Conservation (phyloP, 2,797 vertebrate genomes). For the Pelobates cultripes region DNA sequence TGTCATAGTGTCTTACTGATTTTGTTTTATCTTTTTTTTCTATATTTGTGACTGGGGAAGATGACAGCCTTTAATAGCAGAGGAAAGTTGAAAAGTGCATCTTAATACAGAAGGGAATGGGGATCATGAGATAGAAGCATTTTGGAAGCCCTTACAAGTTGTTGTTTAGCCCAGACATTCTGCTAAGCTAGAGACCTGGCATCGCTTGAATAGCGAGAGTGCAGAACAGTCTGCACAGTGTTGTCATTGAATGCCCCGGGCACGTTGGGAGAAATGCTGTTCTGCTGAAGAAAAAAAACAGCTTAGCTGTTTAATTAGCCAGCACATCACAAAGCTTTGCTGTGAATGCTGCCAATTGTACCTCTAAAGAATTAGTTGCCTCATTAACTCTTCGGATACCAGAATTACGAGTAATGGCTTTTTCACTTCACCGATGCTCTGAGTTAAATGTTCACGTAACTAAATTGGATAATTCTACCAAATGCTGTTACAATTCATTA, state of each 20-base stretch:
- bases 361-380: conserved; percentile 8
- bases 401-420: neutral
- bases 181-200: conserved; percentile 37
- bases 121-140: conserved; percentile 37
- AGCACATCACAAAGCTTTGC: conserved; percentile 37
- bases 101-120: conserved; percentile 25
- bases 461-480: no score
- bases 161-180: conserved; percentile 48
- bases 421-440: neutral
- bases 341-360: conserved; percentile 23
- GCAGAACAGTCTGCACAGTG: conserved; percentile 41
- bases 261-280: conserved; percentile 43
- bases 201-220: conserved; percentile 43
- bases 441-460: neutral
- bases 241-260: conserved; percentile 43
- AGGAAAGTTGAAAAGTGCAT: conserved; percentile 46
- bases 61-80: neutral
- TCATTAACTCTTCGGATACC: neutral
- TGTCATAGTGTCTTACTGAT: no score
- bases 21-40: neutral
- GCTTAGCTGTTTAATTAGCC: conserved; percentile 50
- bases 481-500: no score
- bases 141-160: conserved; percentile 40
- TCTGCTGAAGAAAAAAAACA: neutral
- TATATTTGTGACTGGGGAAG: neutral